Percentiles rank a stretch among this genome's conserved stretches.
Conservation (phyloP, 1,140 invertebrate genomes). For the Heliconius eleuchia region DNA sequence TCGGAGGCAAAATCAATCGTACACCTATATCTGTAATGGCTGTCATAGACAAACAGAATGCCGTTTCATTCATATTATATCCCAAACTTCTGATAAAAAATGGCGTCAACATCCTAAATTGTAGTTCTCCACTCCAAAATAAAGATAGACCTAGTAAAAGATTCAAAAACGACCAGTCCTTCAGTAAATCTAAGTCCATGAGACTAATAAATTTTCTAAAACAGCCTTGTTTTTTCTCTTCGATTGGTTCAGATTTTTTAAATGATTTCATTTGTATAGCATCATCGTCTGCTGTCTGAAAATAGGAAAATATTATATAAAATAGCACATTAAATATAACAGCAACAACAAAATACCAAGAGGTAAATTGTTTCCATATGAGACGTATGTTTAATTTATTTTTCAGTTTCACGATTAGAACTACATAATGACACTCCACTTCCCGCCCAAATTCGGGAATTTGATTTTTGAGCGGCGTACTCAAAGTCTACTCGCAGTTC, state of each 20-base stretch:
- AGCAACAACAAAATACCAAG: too few relatives aligned
- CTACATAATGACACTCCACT: too few relatives aligned
- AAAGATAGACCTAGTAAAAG: conserved; percentile 86
- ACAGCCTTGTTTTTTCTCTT: conserved; percentile 74
- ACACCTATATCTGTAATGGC: conserved; percentile 88
- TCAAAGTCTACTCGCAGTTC: too few relatives aligned
- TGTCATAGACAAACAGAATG: conserved; percentile 87
- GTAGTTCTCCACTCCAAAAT: conserved; percentile 88
- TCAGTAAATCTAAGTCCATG: conserved; percentile 85
- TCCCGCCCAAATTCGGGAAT: too few relatives aligned
- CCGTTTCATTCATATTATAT: conserved; percentile 84
- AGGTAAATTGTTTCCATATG: too few relatives aligned
- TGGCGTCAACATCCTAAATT: conserved; percentile 88
- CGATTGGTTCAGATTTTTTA: conserved; percentile 65
- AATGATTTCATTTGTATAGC: conserved; percentile 76
- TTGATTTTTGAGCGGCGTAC: too few relatives aligned
- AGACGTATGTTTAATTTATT: too few relatives aligned
- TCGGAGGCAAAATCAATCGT: conserved; percentile 85
- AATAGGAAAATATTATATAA: background rate
- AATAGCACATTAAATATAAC: background rate
- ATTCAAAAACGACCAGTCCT: conserved; percentile 86
- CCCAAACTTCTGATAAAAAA: conserved; percentile 87
- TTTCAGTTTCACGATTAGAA: too few relatives aligned
- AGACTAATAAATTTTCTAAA: conserved; percentile 80
- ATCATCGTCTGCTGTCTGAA: conserved; percentile 73